Conservation (phyloP, 2,113 vertebrate genomes). For the Actenoides hombroni region DNA sequence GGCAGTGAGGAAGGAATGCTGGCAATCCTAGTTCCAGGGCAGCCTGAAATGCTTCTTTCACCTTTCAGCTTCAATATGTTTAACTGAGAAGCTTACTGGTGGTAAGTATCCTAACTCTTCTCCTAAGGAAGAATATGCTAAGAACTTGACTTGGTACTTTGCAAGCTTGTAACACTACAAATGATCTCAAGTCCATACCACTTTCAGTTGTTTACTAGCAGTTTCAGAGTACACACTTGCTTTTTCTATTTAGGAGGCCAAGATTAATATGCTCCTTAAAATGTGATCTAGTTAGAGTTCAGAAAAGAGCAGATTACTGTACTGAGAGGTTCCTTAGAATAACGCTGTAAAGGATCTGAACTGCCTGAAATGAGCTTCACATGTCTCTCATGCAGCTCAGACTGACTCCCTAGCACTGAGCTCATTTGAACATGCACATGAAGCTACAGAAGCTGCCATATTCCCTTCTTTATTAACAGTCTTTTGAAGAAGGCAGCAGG, state of each 20-base stretch:
- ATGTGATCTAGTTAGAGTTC: not conserved
- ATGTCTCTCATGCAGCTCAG: not conserved
- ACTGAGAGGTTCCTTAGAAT: not conserved
- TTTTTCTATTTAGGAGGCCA: not conserved
- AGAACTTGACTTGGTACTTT: not conserved
- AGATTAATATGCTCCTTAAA: not conserved
- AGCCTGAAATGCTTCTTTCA: not conserved
- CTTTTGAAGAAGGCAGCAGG: not conserved
- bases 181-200: not conserved
- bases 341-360: not conserved
- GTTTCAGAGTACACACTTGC: not conserved
- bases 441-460: not conserved
- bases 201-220: not conserved
- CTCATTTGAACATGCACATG: accelerated
- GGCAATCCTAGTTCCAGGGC: not conserved
- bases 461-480: not conserved
- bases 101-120: not conserved
- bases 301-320: not conserved
- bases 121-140: not conserved
- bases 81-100: not conserved
- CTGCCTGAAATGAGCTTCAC: not conserved
- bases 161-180: not conserved
- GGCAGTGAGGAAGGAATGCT: not conserved
- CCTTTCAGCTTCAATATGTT: not conserved
- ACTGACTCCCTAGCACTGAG: accelerated